Evolutionary conservation across 2,888 invertebrate species (phyloP), one percentile per base, ranked within the genome.

Genomic region (Brenthis ino): DNA sequence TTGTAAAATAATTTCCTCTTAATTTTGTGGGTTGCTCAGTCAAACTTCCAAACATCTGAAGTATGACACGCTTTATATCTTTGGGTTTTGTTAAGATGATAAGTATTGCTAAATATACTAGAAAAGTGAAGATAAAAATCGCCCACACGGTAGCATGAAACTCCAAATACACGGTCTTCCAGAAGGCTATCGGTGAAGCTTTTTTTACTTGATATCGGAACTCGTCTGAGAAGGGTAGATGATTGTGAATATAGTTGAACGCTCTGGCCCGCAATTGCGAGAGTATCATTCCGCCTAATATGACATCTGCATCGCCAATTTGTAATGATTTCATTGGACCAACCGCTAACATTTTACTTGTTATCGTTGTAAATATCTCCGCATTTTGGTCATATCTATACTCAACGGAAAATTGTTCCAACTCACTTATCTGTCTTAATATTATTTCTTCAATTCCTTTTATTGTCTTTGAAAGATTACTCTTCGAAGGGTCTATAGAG

Each of bases 151-250:
- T 16, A 1, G 54, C 2, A 1, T 77, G 61, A 48, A 87, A 87
- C 70, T 79, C 85, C 5, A 80, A 66, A 69, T 83, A 84, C 11
- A 82, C 56, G 56, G 79, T 79, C 71, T 81, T 83, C 82, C 82
- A 85, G 11, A 47, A 3, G 0, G 80, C 73, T 1, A 79, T 75
- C 1, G 37, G 28, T 0, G 72, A 68, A 2, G 87, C 80, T 73
- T 64, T 79, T 67, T 80, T 80, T 0, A 88, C 85, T 16, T 84
- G 69, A 28, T 83, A 67, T 48, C 75, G 77, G 0, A 87, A 43
- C 3, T 43, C 79, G 24, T 88, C 88, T 2, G 70, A 64, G 20
- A 74, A 78, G 1, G 82, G 75, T 4, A 82, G 69, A 57, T 87
- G 81, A 1, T 77, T 77, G 64, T 74, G 11, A 43, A 43, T 43